Evolutionary conservation across 2,797 vertebrate species (phyloP), one percentile per base, ranked within the genome.

Genomic region (Petrocephalus schoutedeni): DNA sequence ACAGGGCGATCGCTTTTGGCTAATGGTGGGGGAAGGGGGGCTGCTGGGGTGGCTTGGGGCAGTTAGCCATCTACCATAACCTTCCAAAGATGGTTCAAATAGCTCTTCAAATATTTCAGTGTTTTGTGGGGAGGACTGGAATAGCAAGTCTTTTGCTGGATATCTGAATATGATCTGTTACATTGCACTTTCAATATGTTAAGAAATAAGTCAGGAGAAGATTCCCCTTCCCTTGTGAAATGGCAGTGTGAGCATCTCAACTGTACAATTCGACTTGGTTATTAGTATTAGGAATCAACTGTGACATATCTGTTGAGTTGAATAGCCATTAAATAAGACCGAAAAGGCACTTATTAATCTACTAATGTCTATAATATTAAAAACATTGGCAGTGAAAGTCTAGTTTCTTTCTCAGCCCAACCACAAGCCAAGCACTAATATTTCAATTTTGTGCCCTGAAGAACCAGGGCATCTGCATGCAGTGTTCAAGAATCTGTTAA

Each of bases 1-100:
- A 91, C 96, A 97, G 97, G 98, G 98, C 97, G 97, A 98, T 99
- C 95, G 91, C 92, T 89, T 80, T 89, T 90, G 92, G 92, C 92
- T 51, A 85, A 41, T 71, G 80, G 49, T 19, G 49, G 14, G 3
- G 21, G 54, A 56, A 10, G 8, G 49, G 16, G 85, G 49, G 41
- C 9, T 58, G 32, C 3, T 4, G 61, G 21, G 28, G 16, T 0
- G 4, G 2, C 36, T 80, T 87, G 32, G 8, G 77, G 77, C 14
- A 82, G 8, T 12, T 10, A 28, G 64, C 28, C 28, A 74, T 41
- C 28, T 41, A 74, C 67, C 14, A 3, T 74, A 32, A 36, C 32
- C 28, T 41, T 74, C 67, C 32, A 74, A 71, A 71, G 23, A 28
- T 0, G 67, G 14, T 71, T 71, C 28, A 16, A 28, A 41, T 71